Evolutionary conservation across 2,888 invertebrate species (phyloP).

Genomic region (Cataglyphis altisquamis): DNA sequence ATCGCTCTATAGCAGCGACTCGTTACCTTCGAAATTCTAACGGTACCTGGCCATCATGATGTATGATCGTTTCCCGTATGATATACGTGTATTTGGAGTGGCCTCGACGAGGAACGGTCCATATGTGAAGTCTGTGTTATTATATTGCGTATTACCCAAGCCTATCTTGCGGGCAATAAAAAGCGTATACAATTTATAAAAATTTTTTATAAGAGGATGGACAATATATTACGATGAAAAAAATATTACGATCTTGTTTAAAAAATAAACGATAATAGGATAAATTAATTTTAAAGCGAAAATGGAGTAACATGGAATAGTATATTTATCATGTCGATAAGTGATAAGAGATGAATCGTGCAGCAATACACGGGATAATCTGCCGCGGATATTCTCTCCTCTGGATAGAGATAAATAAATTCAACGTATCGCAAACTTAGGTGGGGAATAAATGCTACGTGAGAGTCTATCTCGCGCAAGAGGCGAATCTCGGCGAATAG

Average conservation of each 20-base stretch:
- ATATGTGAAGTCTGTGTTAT: slow-evolving; percentile 7
- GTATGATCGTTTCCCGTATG: slow-evolving; percentile 28
- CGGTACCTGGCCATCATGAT: slow-evolving; percentile 68
- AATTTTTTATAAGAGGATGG: background rate
- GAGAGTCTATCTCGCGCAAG: background rate
- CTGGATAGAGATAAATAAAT: slow-evolving; percentile 29
- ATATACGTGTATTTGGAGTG: slow-evolving; percentile 10
- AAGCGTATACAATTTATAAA: background rate
- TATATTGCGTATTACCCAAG: slow-evolving; percentile 3
- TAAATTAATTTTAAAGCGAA: slow-evolving; percentile 21
- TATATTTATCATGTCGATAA: slow-evolving; percentile 9
- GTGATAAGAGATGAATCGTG: background rate
- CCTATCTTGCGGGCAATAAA: background rate
- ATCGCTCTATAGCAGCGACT: slow-evolving; percentile 56
- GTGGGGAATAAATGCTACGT: slow-evolving; percentile 13
- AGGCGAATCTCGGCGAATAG: slow-evolving; percentile 47
- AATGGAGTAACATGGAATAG: background rate
- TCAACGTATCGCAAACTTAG: slow-evolving; percentile 2
- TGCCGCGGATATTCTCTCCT: slow-evolving; percentile 13
- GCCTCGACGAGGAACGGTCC: background rate
- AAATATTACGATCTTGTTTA: background rate
- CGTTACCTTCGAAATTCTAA: slow-evolving; percentile 70
- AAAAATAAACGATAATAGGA: background rate
- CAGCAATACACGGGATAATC: background rate
- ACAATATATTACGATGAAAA: background rate